These are phyloP conservation scores for Catostomus latipinnis DNA, from an alignment of 2,797 vertebrate species.

Conservation along the genomic window DNA sequence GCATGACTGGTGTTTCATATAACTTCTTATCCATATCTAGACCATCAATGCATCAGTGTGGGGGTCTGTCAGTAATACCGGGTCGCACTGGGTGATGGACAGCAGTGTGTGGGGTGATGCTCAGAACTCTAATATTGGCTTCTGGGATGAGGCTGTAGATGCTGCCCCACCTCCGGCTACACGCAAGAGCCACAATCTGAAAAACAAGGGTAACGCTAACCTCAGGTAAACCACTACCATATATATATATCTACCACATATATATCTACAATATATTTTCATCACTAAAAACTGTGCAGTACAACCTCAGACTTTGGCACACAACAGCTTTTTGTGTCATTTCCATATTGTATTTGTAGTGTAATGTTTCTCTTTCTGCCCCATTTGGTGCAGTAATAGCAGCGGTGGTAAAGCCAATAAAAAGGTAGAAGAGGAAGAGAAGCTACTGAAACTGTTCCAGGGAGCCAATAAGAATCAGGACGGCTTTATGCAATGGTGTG, in stretches of 20 bases:
- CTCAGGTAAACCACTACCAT: slow-evolving; percentile 81
- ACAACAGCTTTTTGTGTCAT: neutral
- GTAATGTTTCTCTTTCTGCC: slow-evolving; percentile 21
- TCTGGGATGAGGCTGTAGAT: slow-evolving; percentile 98
- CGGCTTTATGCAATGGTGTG: slow-evolving; percentile 98
- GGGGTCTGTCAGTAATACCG: slow-evolving; percentile 87
- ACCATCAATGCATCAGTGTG: slow-evolving; percentile 92
- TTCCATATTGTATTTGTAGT: neutral
- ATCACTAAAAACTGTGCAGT: too few species aligned
- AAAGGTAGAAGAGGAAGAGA: slow-evolving; percentile 97
- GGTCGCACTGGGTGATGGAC: slow-evolving; percentile 88
- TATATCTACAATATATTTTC: too few species aligned
- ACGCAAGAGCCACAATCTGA: slow-evolving; percentile 85
- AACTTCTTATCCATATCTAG: slow-evolving; percentile 68
- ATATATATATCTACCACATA: too few species aligned
- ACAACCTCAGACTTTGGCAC: too few species aligned
- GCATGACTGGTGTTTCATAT: too few species aligned
- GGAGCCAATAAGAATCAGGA: slow-evolving; percentile 94
- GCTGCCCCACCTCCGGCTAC: slow-evolving; percentile 82
- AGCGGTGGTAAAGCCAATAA: slow-evolving; percentile 90
- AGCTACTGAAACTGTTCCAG: slow-evolving; percentile 97
- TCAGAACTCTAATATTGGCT: slow-evolving; percentile 96
- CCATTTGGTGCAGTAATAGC: slow-evolving; percentile 84
- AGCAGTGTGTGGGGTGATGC: slow-evolving; percentile 93
- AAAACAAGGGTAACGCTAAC: slow-evolving; percentile 92